Evolutionary conservation across 2,113 vertebrate species (phyloP).

Genomic region (Chelonoidis abingdonii): DNA sequence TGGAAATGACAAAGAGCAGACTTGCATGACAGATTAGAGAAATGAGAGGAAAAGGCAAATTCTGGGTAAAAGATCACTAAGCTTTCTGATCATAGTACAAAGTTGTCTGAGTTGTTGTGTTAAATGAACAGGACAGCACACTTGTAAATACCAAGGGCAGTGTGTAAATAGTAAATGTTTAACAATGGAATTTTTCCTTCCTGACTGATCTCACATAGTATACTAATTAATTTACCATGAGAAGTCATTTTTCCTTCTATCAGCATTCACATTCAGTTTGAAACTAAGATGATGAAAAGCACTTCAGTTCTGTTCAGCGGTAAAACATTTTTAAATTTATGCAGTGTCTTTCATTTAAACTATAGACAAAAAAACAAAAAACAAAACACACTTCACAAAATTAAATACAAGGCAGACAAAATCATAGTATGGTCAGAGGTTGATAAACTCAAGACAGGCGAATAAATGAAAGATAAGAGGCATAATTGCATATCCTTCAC

Average conservation of each 20-base stretch:
- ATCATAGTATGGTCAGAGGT: background rate
- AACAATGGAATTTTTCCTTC: background rate
- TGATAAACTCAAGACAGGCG: background rate
- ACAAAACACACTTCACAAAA: background rate
- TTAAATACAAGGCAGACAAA: background rate
- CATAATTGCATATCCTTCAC: background rate
- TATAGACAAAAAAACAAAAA: background rate
- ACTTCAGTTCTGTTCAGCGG: background rate
- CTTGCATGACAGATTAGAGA: background rate
- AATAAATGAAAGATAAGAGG: rapidly evolving
- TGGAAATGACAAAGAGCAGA: background rate
- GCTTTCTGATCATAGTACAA: background rate
- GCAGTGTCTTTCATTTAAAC: background rate
- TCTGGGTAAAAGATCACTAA: background rate
- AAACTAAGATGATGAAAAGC: background rate
- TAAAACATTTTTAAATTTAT: background rate
- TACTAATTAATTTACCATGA: background rate
- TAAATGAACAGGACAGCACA: background rate
- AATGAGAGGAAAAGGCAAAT: background rate
- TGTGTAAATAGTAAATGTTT: background rate
- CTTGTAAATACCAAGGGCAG: background rate
- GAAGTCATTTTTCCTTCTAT: background rate
- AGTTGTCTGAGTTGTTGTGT: background rate
- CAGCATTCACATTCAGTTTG: background rate
- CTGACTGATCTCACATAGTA: background rate